Evolutionary conservation across 2,113 vertebrate genomes (phyloP).

Genomic region (Paradoxurus hermaphroditus): DNA sequence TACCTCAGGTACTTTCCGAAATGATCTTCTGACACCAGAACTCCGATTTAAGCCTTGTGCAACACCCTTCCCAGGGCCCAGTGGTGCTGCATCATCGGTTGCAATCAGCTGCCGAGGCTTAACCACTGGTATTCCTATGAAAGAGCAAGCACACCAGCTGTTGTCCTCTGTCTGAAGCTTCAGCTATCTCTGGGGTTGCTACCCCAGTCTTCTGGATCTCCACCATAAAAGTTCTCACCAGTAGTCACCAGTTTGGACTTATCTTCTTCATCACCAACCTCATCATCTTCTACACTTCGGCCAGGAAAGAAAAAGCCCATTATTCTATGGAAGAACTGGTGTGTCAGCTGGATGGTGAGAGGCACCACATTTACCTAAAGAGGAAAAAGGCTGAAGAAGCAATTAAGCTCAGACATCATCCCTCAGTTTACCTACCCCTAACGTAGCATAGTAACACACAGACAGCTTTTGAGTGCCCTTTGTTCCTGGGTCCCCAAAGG

Average conservation of each 20-base stretch:
- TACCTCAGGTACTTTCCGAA: slow-evolving; percentile 97
- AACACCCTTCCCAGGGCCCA: slow-evolving; percentile 94
- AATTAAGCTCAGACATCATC: slow-evolving; percentile 51
- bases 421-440: slow-evolving; percentile 46
- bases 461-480: neutral
- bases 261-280: slow-evolving; percentile 97
- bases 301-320: slow-evolving; percentile 99
- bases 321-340: slow-evolving; percentile 99
- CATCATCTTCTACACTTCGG: slow-evolving; percentile 96
- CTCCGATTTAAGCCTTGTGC: slow-evolving; percentile 94
- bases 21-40: slow-evolving; percentile 95
- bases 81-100: slow-evolving; percentile 90
- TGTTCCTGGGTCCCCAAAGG: neutral
- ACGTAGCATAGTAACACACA: neutral
- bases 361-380: slow-evolving; percentile 96
- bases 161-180: neutral
- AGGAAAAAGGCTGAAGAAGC: slow-evolving; percentile 24
- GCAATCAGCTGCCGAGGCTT: slow-evolving; percentile 91
- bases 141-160: slow-evolving; percentile 15
- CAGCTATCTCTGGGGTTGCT: neutral
- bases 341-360: slow-evolving; percentile 98
- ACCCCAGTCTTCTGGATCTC: neutral
- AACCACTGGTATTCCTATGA: slow-evolving; percentile 92
- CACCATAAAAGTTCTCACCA: slow-evolving; percentile 82
- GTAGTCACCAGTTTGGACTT: slow-evolving; percentile 98